Evolutionary conservation across 2,797 vertebrate genomes (phyloP).

Genomic region (Botia almorhae): DNA sequence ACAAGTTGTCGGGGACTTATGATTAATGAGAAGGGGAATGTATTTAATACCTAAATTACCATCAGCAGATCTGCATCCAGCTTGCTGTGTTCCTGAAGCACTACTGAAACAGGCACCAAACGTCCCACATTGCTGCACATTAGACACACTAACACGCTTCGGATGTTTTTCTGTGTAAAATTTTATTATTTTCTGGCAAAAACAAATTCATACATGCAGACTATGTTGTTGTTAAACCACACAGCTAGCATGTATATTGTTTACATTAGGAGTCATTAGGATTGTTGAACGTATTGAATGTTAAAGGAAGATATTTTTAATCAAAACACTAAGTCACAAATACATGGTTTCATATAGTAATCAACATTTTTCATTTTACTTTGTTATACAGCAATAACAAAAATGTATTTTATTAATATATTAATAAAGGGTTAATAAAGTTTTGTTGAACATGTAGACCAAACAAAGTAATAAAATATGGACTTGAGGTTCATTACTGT

Average conservation of each 20-base stretch:
- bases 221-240: no score
- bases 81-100: neutral
- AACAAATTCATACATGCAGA: neutral
- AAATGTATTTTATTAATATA: neutral
- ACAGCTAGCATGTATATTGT: neutral
- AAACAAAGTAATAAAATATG: neutral
- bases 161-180: no score
- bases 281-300: neutral
- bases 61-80: neutral
- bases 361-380: neutral
- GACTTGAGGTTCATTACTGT: neutral
- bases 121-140: no score
- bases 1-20: constrained; percentile 58
- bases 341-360: no score
- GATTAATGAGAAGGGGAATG: constrained; percentile 61
- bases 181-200: neutral
- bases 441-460: neutral
- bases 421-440: constrained; percentile 28
- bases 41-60: constrained; percentile 70
- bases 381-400: no score
- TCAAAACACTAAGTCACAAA: no score
- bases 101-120: no score
- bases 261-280: neutral
- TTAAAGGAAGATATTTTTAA: no score
- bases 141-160: neutral